These are phyloP conservation scores for Staurois parvus DNA, from an alignment of 2,797 vertebrate genomes.

Conservation along the genomic window DNA sequence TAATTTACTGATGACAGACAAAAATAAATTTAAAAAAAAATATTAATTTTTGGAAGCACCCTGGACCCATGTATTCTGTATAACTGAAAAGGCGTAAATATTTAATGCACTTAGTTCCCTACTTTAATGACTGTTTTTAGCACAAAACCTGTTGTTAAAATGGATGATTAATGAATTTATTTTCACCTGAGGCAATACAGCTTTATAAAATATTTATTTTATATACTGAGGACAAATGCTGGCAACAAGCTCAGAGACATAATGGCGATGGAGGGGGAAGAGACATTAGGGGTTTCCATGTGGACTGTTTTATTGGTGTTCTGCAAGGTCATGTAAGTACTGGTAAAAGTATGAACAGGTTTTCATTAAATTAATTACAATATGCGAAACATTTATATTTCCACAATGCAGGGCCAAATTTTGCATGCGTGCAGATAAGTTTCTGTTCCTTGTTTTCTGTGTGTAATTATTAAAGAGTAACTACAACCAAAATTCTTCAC, in stretches of 20 bases:
- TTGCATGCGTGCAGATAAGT: no score
- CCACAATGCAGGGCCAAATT: neutral
- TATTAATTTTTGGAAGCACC: no score
- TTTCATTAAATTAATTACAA: conserved; percentile 29
- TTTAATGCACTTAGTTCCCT: conserved; percentile 20
- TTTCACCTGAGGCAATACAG: conserved; percentile 38
- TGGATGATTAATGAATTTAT: conserved; percentile 46
- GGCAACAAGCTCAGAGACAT: conserved; percentile 22
- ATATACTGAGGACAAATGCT: conserved; percentile 45
- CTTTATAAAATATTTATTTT: conserved; percentile 55
- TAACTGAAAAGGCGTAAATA: conserved; percentile 24
- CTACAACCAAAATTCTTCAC: neutral
- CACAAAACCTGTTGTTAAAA: conserved; percentile 50
- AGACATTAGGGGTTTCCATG: neutral
- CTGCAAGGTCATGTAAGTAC: neutral
- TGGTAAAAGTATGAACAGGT: conserved; percentile 3
- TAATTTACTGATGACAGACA: conserved; percentile 5
- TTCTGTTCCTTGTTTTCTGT: neutral
- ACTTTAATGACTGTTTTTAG: conserved; percentile 23
- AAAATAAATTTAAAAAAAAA: no score
- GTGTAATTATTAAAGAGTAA: neutral
- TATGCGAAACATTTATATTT: neutral
- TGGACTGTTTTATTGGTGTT: conserved; percentile 6
- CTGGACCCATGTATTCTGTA: neutral
- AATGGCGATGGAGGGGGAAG: neutral